Percentiles rank a stretch among this genome's conserved stretches.
phyloP scores from a whole-genome alignment of 2,888 invertebrate genomes.

The Synanthedon vespiformis region DNA sequence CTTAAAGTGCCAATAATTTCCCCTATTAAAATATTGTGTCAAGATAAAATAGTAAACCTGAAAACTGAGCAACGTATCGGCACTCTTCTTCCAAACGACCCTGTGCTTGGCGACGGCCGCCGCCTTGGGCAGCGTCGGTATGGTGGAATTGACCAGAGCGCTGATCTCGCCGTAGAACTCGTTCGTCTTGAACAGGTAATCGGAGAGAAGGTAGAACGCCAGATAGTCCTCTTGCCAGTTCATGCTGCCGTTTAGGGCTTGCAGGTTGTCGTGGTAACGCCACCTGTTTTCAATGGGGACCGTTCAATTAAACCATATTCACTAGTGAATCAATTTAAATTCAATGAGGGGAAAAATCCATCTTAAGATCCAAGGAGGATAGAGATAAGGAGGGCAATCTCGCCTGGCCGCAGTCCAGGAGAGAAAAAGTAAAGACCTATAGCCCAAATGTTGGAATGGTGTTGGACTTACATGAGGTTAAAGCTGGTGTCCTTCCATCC shows the following conservation, averaged over 20 bases:
- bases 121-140: slow-evolving; percentile 50
- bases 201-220: slow-evolving; percentile 52
- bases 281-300: slow-evolving; percentile 33
- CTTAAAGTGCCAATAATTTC: too few relatives aligned
- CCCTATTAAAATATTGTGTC: neutral
- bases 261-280: slow-evolving; percentile 64
- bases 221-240: slow-evolving; percentile 64
- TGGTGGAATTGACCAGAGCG: slow-evolving; percentile 57
- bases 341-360: too few relatives aligned
- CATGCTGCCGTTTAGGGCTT: slow-evolving; percentile 64
- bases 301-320: too few relatives aligned
- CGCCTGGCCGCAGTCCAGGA: too few relatives aligned
- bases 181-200: slow-evolving; percentile 57
- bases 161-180: slow-evolving; percentile 60
- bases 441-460: neutral
- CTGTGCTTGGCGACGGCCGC: slow-evolving; percentile 56
- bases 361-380: too few relatives aligned
- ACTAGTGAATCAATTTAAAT: too few relatives aligned
- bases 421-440: neutral
- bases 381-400: too few relatives aligned
- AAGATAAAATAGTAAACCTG: slow-evolving; percentile 29
- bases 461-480: slow-evolving; percentile 55
- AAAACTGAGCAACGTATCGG: slow-evolving; percentile 58
- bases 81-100: slow-evolving; percentile 58
- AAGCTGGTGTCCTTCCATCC: slow-evolving; percentile 72